Evolutionary conservation across 2,113 vertebrate genomes (phyloP), one percentile per base, ranked within the genome.

Genomic region (Oceanites oceanicus): DNA sequence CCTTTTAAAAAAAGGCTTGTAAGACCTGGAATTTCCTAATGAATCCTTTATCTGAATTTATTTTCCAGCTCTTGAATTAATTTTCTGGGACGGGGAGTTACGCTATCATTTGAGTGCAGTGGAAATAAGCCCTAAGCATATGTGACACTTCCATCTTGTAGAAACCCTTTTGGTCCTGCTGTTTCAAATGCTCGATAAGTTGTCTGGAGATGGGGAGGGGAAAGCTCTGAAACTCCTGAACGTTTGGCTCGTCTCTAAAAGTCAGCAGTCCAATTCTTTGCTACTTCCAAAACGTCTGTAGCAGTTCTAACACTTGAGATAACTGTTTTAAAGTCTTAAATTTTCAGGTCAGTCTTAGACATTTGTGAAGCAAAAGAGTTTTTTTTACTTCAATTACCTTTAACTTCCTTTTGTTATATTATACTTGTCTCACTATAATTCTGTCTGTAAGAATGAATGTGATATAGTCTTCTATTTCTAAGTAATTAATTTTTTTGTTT

Each of bases 381-480:
- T 15, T 84, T 92, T 85, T 25, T 6, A 2, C 55, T 81, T 68
- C 16, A n/a, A 22, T 40, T 70, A 15, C 10, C 36, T 85, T 68
- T 47, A 45, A 10, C 12, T 68, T 68, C 34, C 47, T 61, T 34
- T 34, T 13, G 30, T 88, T 85, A 6, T 36, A 4, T 49, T 83
- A 0, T 5, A 7, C 19, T 10, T 50, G 4, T 47, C 34, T 47
- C 2, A 0, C 40, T 65, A 16, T 22, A 40, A 25, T 49, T 66
- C 29, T 80, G 13, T 52, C 16, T 36, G 10, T 70, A 30, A 81
- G 22, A 74, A 14, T 61, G 70, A 81, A 20, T 4, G 3, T 9
- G 34, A 20, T 70, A 27, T 25, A 68, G 22, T 52, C 55, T 74
- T 3, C 0, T 38, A 11, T 77, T 90, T 66, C 63, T 52, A 21